phyloP scores from a whole-genome alignment of 1,140 invertebrate genomes.

The Eriosoma lanigerum region DNA sequence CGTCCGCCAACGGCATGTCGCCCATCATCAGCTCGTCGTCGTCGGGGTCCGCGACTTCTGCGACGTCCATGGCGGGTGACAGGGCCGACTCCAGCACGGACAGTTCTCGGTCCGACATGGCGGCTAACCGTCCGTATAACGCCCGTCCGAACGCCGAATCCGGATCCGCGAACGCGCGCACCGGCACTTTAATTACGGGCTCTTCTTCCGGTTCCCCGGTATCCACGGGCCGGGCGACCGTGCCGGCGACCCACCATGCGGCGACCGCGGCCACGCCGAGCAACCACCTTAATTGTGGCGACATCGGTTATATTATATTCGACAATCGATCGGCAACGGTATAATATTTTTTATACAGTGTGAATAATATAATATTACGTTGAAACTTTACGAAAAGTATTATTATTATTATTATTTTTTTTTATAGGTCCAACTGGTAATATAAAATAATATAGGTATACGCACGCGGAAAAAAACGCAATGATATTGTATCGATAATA shows the following conservation, averaged over 20 bases:
- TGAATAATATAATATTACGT: too few relatives aligned
- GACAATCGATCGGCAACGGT: not conserved
- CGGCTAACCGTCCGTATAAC: not conserved
- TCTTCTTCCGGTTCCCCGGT: not conserved
- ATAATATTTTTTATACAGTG: too few relatives aligned
- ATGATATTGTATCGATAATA: too few relatives aligned
- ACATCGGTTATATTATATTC: too few relatives aligned
- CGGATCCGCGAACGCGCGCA: not conserved
- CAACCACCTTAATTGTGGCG: not conserved
- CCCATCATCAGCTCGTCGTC: conserved; percentile 28
- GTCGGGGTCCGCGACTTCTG: rapidly evolving
- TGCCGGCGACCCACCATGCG: not conserved
- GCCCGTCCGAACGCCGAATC: not conserved
- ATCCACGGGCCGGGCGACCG: not conserved
- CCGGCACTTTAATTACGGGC: not conserved
- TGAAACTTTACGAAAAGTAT: too few relatives aligned
- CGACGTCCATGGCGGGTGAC: not conserved
- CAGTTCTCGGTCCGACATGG: not conserved
- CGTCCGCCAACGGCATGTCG: not conserved
- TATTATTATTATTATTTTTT: too few relatives aligned
- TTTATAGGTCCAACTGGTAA: too few relatives aligned
- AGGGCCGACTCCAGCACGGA: not conserved
- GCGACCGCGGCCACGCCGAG: not conserved
- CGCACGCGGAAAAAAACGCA: too few relatives aligned
- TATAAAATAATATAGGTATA: too few relatives aligned